A percentile compares a stretch with the other conserved stretches of the same genome.
Conservation (phyloP, 1,140 invertebrate species). For the Marisa cornuarietis region DNA sequence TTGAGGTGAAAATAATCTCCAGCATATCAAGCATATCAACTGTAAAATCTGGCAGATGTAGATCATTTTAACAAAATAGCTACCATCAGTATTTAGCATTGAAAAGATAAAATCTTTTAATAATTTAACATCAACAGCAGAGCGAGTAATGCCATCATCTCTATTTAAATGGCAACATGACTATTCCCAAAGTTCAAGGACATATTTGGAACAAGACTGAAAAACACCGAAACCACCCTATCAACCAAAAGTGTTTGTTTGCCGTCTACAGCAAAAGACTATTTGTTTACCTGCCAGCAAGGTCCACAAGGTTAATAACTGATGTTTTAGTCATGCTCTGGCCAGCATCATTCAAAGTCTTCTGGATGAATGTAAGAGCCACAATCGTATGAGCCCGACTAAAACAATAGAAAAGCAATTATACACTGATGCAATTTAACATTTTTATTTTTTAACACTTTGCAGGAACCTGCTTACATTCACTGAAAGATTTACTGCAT, state of each 20-base stretch:
- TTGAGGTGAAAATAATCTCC: neutral
- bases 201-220: neutral
- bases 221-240: neutral
- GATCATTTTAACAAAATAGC: too few relatives aligned
- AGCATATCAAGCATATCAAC: neutral
- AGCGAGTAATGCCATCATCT: too few relatives aligned
- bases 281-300: constrained; percentile 72
- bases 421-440: neutral
- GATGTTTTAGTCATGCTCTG: constrained; percentile 72
- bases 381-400: constrained; percentile 74
- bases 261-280: neutral
- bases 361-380: constrained; percentile 71
- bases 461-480: too few relatives aligned
- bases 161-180: too few relatives aligned
- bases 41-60: too few relatives aligned
- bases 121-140: too few relatives aligned
- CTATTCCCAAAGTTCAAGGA: too few relatives aligned
- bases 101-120: too few relatives aligned
- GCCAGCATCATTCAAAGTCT: constrained; percentile 67
- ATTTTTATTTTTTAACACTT: too few relatives aligned
- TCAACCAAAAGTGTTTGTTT: neutral
- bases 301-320: constrained; percentile 72
- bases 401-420: constrained; percentile 26
- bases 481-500: too few relatives aligned
- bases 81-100: too few relatives aligned